Percentiles rank a stretch among this genome's conserved stretches.
phyloP scores from a whole-genome alignment of 2,113 vertebrate species.

The Ifrita kowaldi region DNA sequence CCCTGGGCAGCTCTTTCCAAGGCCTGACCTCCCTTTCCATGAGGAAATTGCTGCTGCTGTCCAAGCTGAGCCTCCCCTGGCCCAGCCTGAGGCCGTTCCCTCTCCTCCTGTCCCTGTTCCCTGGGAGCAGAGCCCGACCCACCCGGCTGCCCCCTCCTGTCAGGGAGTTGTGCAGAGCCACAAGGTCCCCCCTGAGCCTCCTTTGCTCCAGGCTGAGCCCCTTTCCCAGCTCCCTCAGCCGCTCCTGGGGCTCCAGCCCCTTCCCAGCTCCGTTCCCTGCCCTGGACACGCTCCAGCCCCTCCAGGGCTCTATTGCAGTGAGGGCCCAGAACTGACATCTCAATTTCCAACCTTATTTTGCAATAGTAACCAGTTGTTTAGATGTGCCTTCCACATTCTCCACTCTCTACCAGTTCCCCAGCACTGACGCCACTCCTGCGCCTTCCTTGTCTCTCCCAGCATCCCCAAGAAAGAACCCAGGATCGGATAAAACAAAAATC shows the following conservation, averaged over 20 bases:
- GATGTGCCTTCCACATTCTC: not conserved
- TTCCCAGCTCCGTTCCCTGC: not conserved
- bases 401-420: not conserved
- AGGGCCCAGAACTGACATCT: not conserved
- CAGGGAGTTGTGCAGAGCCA: not conserved
- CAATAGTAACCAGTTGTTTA: not conserved
- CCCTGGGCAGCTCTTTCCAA: not conserved
- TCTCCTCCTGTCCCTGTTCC: not conserved
- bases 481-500: not conserved
- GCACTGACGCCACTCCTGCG: not conserved
- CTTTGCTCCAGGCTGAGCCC: not conserved
- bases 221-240: not conserved
- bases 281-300: not conserved
- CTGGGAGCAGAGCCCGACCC: not conserved
- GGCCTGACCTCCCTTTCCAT: not conserved
- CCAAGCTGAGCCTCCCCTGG: not conserved
- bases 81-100: not conserved
- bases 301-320: rapidly evolving
- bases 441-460: not conserved
- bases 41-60: not conserved
- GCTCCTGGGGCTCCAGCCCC: not conserved
- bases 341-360: not conserved
- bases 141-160: not conserved
- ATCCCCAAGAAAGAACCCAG: rapidly evolving
- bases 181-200: not conserved